phyloP scores from a whole-genome alignment of 2,888 invertebrate species.

The Eustalomyia histrio region DNA sequence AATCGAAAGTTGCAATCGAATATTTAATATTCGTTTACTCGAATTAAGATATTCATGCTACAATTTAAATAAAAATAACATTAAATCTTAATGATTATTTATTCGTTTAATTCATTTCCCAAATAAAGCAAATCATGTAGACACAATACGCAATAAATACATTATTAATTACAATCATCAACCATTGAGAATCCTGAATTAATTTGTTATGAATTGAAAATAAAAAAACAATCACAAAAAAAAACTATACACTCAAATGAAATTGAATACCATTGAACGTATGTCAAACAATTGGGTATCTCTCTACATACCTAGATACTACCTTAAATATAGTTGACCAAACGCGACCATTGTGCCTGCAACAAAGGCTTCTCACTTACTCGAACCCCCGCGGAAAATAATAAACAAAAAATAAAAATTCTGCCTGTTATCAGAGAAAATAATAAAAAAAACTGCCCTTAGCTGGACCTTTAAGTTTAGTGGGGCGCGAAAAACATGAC shows the following conservation, averaged over 20 bases:
- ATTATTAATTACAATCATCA: slow-evolving; percentile 70
- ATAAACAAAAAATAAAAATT: slow-evolving; percentile 14
- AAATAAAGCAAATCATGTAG: slow-evolving; percentile 50
- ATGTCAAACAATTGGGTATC: slow-evolving; percentile 63
- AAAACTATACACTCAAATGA: slow-evolving; percentile 58
- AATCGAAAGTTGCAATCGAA: too few species aligned
- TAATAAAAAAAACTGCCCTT: slow-evolving; percentile 54
- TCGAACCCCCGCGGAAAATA: slow-evolving; percentile 28
- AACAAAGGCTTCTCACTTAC: slow-evolving; percentile 42
- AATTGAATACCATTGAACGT: slow-evolving; percentile 69
- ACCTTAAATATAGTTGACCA: slow-evolving; percentile 21
- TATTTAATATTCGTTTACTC: too few species aligned
- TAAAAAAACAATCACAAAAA: slow-evolving; percentile 36
- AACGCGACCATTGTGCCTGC: slow-evolving; percentile 22
- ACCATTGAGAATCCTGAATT: slow-evolving; percentile 45
- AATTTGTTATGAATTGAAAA: slow-evolving; percentile 56
- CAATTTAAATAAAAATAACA: slow-evolving; percentile 4
- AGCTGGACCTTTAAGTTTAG: slow-evolving; percentile 60
- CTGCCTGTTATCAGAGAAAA: slow-evolving; percentile 9
- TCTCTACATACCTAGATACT: too few species aligned
- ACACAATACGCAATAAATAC: slow-evolving; percentile 66
- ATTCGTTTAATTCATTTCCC: slow-evolving; percentile 18
- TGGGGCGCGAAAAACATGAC: slow-evolving; percentile 62
- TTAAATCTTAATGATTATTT: background rate
- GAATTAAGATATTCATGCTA: too few species aligned